Percentiles rank a stretch among this genome's conserved stretches.
Evolutionary conservation across 2,113 vertebrate species (phyloP).

Genomic region (Drymodes brunneopygia): DNA sequence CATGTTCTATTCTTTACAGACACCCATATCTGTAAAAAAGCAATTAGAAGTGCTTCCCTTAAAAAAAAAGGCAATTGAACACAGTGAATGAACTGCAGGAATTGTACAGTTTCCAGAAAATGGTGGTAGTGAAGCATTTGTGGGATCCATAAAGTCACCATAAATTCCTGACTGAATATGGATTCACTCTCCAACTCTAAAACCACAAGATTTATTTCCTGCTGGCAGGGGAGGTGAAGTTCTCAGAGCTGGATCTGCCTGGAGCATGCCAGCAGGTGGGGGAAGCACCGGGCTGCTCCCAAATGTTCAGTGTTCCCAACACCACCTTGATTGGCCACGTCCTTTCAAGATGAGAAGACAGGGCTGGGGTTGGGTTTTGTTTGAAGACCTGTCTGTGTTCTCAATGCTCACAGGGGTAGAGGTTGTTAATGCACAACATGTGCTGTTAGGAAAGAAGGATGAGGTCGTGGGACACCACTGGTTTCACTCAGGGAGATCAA

Average conservation of each 20-base stretch:
- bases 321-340: neutral
- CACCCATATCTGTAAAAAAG: slow-evolving; percentile 49
- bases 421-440: neutral
- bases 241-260: neutral
- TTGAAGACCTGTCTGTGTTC: neutral
- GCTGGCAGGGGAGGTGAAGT: slow-evolving; percentile 37
- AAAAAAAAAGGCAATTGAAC: slow-evolving; percentile 31
- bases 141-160: slow-evolving; percentile 66
- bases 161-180: slow-evolving; percentile 67
- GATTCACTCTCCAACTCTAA: slow-evolving; percentile 61
- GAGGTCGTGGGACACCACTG: neutral
- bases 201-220: slow-evolving; percentile 63
- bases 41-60: slow-evolving; percentile 56
- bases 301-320: neutral
- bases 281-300: neutral
- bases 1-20: slow-evolving; percentile 43
- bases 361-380: neutral
- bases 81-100: slow-evolving; percentile 56
- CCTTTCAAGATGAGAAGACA: neutral
- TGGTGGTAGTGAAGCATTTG: slow-evolving; percentile 63
- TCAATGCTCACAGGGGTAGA: neutral
- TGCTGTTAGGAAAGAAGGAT: neutral
- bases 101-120: slow-evolving; percentile 60
- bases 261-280: slow-evolving; percentile 38
- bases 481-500: neutral